These are phyloP conservation scores for Tetraodon nigroviridis DNA, from an alignment of 2,113 vertebrate genomes.

Conservation along the genomic window DNA sequence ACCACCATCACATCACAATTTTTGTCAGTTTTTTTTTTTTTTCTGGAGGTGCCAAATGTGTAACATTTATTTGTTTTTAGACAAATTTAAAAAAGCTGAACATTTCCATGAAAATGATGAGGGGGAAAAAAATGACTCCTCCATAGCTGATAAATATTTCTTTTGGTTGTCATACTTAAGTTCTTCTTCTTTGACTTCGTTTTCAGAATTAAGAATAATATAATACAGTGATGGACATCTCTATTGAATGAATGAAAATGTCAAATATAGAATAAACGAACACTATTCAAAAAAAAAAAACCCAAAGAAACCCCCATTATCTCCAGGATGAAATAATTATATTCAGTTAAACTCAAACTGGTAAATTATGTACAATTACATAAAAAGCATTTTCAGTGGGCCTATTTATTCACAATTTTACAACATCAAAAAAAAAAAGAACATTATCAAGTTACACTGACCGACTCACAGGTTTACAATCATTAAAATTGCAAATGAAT, in stretches of 20 bases:
- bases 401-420: conserved; percentile 87
- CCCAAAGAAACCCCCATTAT: no score
- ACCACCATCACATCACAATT: no score
- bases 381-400: conserved; percentile 68
- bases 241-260: neutral
- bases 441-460: conserved; percentile 74
- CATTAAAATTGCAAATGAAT: conserved; percentile 69
- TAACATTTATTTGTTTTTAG: no score
- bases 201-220: neutral
- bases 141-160: no score
- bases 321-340: neutral
- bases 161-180: no score
- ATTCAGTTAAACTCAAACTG: conserved; percentile 7
- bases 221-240: neutral
- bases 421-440: conserved; percentile 77
- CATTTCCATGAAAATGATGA: no score
- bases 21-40: no score
- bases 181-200: neutral
- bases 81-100: no score
- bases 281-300: neutral
- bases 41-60: no score
- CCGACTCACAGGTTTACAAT: conserved; percentile 81
- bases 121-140: no score
- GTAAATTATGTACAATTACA: conserved; percentile 84
- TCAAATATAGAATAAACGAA: conserved; percentile 3